A percentile compares a stretch with the other conserved stretches of the same genome.
phyloP scores from a whole-genome alignment of 2,797 vertebrate genomes.

The Heterohyrax brucei region DNA sequence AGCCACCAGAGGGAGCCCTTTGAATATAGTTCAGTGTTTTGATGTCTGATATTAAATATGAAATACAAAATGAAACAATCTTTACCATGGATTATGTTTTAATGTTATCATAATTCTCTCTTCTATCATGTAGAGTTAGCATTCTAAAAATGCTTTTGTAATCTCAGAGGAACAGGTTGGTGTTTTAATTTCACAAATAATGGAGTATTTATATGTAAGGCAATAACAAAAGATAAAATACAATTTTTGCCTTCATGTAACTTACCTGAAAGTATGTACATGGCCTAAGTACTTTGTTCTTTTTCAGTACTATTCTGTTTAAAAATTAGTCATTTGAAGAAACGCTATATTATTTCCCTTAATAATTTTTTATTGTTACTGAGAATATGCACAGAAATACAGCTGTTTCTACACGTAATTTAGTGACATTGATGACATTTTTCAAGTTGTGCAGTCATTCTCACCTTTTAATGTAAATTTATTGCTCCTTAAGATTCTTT shows the following conservation, averaged over 20 bases:
- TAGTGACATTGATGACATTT: no score
- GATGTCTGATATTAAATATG: constrained; percentile 28
- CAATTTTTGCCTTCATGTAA: neutral
- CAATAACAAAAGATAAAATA: neutral
- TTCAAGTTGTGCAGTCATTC: no score
- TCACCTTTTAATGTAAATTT: no score
- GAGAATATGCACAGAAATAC: no score
- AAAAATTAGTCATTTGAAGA: constrained; percentile 15
- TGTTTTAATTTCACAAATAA: constrained; percentile 54
- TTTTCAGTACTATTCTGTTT: neutral
- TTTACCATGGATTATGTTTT: constrained; percentile 26
- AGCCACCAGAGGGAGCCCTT: constrained; percentile 77
- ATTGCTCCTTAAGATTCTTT: no score
- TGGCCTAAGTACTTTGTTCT: constrained; percentile 26
- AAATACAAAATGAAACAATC: neutral
- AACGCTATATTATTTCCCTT: neutral
- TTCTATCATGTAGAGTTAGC: constrained; percentile 16
- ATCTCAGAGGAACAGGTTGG: constrained; percentile 33
- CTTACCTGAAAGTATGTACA: neutral
- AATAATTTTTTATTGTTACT: neutral
- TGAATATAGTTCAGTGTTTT: constrained; percentile 34
- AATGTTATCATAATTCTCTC: constrained; percentile 45
- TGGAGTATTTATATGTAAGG: constrained; percentile 13
- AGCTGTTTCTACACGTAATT: no score
- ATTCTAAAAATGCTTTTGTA: constrained; percentile 46